Conservation (phyloP, 2,888 invertebrate species). For the Napeogenes inachia region DNA sequence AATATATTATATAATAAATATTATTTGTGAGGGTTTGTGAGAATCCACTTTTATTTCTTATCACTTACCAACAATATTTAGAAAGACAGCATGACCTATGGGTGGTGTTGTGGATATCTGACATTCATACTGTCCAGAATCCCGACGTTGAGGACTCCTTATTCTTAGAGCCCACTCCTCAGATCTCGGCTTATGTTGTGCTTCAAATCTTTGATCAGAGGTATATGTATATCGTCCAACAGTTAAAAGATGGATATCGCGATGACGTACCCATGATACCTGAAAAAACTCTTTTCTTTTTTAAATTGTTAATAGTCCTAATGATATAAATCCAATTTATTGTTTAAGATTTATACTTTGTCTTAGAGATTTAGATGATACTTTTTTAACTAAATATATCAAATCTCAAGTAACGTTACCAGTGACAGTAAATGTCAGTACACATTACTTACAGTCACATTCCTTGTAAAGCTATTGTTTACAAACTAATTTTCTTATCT, state of each 20-base stretch:
- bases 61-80: slow-evolving; percentile 86
- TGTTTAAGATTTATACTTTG: no score
- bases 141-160: slow-evolving; percentile 84
- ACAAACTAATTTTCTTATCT: no score
- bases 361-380: no score
- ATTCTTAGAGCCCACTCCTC: slow-evolving; percentile 90
- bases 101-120: slow-evolving; percentile 92
- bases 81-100: slow-evolving; percentile 85
- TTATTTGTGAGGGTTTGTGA: no score
- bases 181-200: slow-evolving; percentile 88
- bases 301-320: not conserved
- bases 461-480: no score
- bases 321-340: no score
- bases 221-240: slow-evolving; percentile 94
- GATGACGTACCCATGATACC: slow-evolving; percentile 95
- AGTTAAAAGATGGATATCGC: slow-evolving; percentile 92
- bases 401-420: no score
- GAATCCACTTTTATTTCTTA: not conserved
- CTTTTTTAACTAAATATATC: no score
- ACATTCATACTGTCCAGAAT: slow-evolving; percentile 91
- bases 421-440: no score
- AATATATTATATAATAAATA: no score
- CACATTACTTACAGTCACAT: no score
- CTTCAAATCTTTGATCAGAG: slow-evolving; percentile 87
- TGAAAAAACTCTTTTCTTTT: slow-evolving; percentile 49